Base-by-base conservation (phyloP, 2,888 invertebrate genomes). In the Hemistola chrysoprasaria region DNA sequence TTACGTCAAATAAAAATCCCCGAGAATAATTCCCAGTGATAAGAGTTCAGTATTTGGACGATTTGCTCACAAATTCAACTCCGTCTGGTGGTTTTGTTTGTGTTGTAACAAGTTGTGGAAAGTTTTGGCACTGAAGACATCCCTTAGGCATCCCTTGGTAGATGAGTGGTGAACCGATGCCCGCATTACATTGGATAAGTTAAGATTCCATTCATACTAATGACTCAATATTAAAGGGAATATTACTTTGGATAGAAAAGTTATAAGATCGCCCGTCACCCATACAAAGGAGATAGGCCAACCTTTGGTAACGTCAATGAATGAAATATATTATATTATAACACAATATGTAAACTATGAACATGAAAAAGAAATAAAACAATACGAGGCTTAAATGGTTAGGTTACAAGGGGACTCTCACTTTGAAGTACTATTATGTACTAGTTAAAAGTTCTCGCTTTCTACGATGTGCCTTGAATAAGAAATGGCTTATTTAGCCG, bases 61-160 rank as follows among this genome's bases (percentile, higher is more conserved):
- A 59, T 63, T 65, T 59, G 57, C 53, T 59, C 54, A 53, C 57
- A 62, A 62, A 56, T 53, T 50, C 42, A 62, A 65, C 62, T 63
- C 52, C 59, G 56, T 55, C 57, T 53, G 49, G 50, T 41, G 46
- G 53, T 59, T 59, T 56, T 66, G 62, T 71, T 70, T 70, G 62
- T 59, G 59, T 64, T 67, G 50, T 38, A 39, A 42, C 36, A 42
- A 51, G 50, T 44, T 41, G 38, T 37, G 44, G 55, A 49, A 64
- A 65, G 62, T 67, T 67, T 67, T 59, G 48, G 45, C 51, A 36
- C 49, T 33, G 47, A 44, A 52, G 53, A 47, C 45, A 50, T 44
- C 25, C 38, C 35, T 34, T 28, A 24, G 21, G 30, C 34, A 33
- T 39, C 40, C 28, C 40, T 47, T 40, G 35, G 28, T 34, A 41